Base-by-base conservation (phyloP, 2,113 vertebrate genomes). In the Megaleporinus macrocephalus region DNA sequence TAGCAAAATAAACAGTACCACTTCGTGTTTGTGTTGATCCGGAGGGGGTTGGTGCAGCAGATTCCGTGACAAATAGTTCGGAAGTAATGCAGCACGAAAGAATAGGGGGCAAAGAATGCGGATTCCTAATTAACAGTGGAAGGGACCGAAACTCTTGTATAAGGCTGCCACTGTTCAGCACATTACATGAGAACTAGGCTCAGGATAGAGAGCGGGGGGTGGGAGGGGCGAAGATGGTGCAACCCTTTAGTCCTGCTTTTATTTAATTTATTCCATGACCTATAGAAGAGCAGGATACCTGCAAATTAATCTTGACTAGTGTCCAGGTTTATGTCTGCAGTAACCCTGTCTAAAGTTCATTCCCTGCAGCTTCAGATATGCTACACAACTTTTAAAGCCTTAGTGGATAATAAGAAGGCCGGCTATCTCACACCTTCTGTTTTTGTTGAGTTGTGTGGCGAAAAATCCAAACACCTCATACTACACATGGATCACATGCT, bases 1-100 rank as follows among this genome's bases (percentile, higher is more conserved):
- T 59, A 11, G 44, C 57, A 44, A 77, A 89, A 91, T 89, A 92
- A 91, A 93, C 78, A 85, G 85, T 11, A 57, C 83, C 53, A 84
- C 87, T 91, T 90, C 92, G 87, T 88, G 85, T 85, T 85, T 85
- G 87, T 70, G 85, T 85, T 90, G 84, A 78, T 82, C 83, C 81
- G 69, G 75, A 51, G 79, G 78, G 79, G 47, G 76, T 73, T 82
- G 83, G 86, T 89, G 90, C 88, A 89, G 90, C 81, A 85, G 89
- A 94, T 93, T 92, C 93, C 89, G 0, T 91, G 89, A 93, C 91
- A 94, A 93, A 92, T 95, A 92, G 93, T 93, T 93, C 91, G 88
- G 92, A 94, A 95, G 88, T 95, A 94, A 95, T 94, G 90, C 51
- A 85, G 82, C 44, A 81, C 86, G 72, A 47, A 92, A 92, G 93